Conservation (phyloP, 2,113 vertebrate species). For the Eubucco bourcierii region DNA sequence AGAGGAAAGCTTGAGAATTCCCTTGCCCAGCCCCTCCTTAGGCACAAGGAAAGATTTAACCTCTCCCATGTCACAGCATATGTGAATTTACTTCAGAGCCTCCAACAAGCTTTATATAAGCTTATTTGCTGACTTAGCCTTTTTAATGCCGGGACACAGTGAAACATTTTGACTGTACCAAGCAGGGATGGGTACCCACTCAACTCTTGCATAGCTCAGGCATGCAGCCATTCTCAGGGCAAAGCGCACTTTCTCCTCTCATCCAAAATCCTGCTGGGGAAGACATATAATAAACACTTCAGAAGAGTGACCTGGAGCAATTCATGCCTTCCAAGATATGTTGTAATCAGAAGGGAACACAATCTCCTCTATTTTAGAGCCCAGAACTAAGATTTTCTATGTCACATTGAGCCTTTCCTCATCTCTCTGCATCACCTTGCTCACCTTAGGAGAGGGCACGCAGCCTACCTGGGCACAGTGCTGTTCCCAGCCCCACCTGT, state of each 20-base stretch:
- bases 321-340: not conserved
- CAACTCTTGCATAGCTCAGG: not conserved
- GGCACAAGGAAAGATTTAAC: not conserved
- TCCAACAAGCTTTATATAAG: not conserved
- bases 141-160: not conserved
- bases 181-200: not conserved
- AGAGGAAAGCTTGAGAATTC: not conserved
- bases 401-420: not conserved
- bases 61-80: not conserved
- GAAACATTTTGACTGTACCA: conserved; percentile 1
- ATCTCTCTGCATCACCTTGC: not conserved
- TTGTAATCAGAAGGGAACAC: not conserved
- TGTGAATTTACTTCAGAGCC: not conserved
- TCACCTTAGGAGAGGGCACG: not conserved
- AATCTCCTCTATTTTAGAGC: not conserved
- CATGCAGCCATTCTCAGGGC: not conserved
- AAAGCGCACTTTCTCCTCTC: not conserved
- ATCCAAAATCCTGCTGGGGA: not conserved
- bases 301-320: not conserved
- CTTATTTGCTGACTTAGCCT: conserved; percentile 47
- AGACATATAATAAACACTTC: not conserved
- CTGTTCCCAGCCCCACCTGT: not conserved
- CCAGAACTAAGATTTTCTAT: not conserved
- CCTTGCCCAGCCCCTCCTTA: not conserved
- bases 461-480: not conserved